Percentiles rank a stretch among this genome's conserved stretches.
phyloP scores from a whole-genome alignment of 2,888 invertebrate species.

The Ypsolopha sequella region DNA sequence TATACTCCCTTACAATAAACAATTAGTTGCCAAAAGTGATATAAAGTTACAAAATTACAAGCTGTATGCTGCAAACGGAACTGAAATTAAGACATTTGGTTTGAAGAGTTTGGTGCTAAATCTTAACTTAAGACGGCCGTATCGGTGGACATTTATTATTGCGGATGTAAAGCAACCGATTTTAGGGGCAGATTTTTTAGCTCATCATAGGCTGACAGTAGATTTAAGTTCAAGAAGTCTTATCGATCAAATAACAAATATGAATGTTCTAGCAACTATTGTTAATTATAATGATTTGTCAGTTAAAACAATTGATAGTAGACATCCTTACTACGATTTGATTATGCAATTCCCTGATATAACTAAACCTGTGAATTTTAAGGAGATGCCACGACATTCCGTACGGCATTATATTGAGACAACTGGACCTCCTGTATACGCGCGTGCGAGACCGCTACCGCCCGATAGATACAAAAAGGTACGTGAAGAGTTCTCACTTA shows the following conservation, averaged over 20 bases:
- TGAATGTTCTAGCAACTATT: background rate
- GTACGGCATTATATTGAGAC: no score
- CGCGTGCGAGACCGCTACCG: no score
- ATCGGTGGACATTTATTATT: slow-evolving; percentile 4
- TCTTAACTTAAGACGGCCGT: slow-evolving; percentile 1
- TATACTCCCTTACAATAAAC: no score
- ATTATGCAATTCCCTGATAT: no score
- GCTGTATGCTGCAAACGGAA: slow-evolving; percentile 5
- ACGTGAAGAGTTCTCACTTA: no score
- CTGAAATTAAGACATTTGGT: slow-evolving; percentile 5
- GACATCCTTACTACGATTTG: no score
- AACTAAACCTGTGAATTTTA: no score
- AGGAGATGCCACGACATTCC: no score
- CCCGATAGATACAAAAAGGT: no score
- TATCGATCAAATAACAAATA: no score
- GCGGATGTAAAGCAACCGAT: slow-evolving; percentile 3
- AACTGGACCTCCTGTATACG: no score
- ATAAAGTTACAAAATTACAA: no score
- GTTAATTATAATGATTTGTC: background rate
- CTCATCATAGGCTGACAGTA: slow-evolving; percentile 3
- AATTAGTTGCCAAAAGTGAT: background rate
- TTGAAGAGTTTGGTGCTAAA: slow-evolving; percentile 2
- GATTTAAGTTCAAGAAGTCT: slow-evolving; percentile 4
- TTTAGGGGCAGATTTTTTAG: slow-evolving; percentile 7
- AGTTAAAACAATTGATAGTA: background rate